Percentiles rank a stretch among this genome's conserved stretches.
These are phyloP conservation scores for Dioctria rufipes DNA, from an alignment of 2,888 invertebrate genomes.

Conservation along the genomic window DNA sequence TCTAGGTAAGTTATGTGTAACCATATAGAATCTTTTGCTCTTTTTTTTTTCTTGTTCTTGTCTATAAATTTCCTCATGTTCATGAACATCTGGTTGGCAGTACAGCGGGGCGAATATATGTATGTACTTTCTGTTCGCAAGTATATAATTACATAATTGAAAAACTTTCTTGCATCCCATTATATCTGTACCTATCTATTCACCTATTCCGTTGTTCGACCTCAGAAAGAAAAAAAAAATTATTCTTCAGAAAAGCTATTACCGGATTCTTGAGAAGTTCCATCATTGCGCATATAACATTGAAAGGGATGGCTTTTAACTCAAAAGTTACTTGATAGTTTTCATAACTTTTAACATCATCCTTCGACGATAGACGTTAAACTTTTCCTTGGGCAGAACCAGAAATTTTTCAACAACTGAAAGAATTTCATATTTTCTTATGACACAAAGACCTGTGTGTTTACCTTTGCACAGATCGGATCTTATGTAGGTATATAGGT, in stretches of 20 bases:
- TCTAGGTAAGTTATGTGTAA: conserved; percentile 72
- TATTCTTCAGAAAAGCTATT: conserved; percentile 22
- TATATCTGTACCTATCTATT: too few relatives aligned
- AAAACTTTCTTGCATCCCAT: conserved; percentile 8
- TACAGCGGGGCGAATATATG: too few relatives aligned
- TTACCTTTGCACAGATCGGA: too few relatives aligned
- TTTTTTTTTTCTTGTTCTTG: neutral
- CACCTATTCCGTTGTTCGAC: neutral
- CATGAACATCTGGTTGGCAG: neutral
- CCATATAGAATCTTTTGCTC: neutral
- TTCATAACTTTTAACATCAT: too few relatives aligned
- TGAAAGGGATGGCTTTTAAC: neutral
- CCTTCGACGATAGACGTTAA: too few relatives aligned
- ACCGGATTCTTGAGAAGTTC: neutral
- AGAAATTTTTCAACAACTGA: neutral
- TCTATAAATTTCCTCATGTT: neutral
- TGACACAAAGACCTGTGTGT: too few relatives aligned
- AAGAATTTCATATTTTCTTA: neutral
- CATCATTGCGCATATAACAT: neutral
- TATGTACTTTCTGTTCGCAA: too few relatives aligned
- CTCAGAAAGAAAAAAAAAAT: neutral
- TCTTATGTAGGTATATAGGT: too few relatives aligned
- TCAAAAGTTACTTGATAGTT: neutral
- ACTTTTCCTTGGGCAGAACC: neutral
- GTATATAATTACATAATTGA: conserved; percentile 27